Evolutionary conservation across 2,888 invertebrate genomes (phyloP), one percentile per base, ranked within the genome.

Genomic region (Eurytoma adleriae): DNA sequence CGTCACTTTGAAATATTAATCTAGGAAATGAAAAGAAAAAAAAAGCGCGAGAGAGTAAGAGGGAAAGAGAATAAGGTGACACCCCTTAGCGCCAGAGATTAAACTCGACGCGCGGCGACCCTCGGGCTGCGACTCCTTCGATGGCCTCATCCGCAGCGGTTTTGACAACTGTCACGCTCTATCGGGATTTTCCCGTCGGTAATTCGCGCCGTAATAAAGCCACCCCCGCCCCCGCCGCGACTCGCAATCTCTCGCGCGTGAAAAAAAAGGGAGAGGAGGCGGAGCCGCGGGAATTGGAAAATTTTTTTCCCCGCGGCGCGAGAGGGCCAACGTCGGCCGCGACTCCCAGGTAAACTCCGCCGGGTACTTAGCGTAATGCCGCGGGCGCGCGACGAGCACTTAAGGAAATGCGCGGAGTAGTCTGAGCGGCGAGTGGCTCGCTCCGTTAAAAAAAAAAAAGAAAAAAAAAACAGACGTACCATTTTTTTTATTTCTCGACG

Each of bases 211-310:
- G 78, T 79, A 73, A 79, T 73, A 79, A 79, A 73, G 71, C 61
- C 16, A n/a, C 59, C 20, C 18, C 30, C 24, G 30, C 40, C 40
- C n/a, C 20, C 24, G 24, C 62, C n/a, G n/a, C 54, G n/a, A 14
- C 18, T 68, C 75, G 56, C 52, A 50, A 68, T 52, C 68, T n/a
- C 27, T 68, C 50, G 59, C 68, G 67, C 27, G 59, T 48, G 27
- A 18, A 52, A 40, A 4, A 24, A 52, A 71, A 73, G 62, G 56
- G 78, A 48, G 14, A 56, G 68, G 48, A 68, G 52, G 54, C 56
- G 30, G 56, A 69, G 69, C 74, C 62, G 52, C 40, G 74, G 79
- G 69, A 77, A 79, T 79, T 79, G 79, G 79, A 74, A 79, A 79
- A 79, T 56, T 79, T 79, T 74, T 70, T 68, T 79, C 59, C 18